phyloP scores from a whole-genome alignment of 2,888 invertebrate species.

The Norana najaformis region DNA sequence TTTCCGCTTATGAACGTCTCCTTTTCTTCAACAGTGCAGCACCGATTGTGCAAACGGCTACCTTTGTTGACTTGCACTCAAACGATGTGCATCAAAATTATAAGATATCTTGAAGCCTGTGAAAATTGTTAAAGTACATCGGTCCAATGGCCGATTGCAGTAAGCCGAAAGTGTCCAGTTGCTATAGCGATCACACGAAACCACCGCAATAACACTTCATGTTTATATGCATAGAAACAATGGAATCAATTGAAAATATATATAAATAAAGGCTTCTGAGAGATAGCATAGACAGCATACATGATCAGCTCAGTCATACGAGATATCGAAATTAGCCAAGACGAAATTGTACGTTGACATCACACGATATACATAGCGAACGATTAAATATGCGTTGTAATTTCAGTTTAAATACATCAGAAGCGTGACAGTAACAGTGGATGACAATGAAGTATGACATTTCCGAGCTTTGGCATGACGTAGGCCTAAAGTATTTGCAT shows the following conservation, averaged over 20 bases:
- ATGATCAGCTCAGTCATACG: neutral
- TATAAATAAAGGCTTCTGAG: constrained; percentile 24
- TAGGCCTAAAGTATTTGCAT: neutral
- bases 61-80: neutral
- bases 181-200: neutral
- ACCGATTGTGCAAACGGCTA: neutral
- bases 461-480: neutral
- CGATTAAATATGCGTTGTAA: neutral
- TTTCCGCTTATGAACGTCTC: neutral
- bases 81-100: neutral
- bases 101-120: neutral
- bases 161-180: neutral
- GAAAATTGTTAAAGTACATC: neutral
- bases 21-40: neutral
- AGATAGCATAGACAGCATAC: constrained; percentile 17
- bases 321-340: neutral
- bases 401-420: neutral
- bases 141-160: neutral
- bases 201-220: neutral
- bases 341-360: neutral
- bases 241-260: constrained; percentile 15
- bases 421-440: neutral
- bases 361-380: neutral
- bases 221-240: neutral
- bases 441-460: neutral